These are phyloP conservation scores for Styela plicata DNA, from an alignment of 23 tunicate species.

Conservation along the genomic window DNA sequence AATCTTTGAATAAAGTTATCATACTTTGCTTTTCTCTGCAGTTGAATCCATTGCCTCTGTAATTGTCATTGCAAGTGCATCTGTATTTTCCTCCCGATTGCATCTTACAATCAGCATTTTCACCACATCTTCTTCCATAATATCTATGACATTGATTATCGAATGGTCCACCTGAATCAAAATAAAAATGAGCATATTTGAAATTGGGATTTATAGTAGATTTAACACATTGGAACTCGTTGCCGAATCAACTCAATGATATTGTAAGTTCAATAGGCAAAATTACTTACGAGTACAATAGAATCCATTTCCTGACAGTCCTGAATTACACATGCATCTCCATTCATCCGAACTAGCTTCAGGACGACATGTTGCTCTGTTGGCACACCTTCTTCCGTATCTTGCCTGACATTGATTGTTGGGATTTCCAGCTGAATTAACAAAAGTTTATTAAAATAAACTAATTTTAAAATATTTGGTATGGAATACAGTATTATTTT, in stretches of 20 bases:
- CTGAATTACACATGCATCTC: neutral
- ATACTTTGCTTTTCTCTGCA: neutral
- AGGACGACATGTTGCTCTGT: neutral
- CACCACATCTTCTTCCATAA: conserved; percentile 12
- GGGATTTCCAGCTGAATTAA: neutral
- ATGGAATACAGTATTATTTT: too few relatives aligned
- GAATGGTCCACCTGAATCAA: neutral
- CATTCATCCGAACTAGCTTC: neutral
- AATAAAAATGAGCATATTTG: too few relatives aligned
- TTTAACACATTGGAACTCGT: too few relatives aligned
- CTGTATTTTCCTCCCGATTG: neutral
- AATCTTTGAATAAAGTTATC: too few relatives aligned
- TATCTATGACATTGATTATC: conserved; percentile 16
- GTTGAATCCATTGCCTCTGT: conserved; percentile 33
- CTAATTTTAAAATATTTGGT: too few relatives aligned
- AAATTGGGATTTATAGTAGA: too few relatives aligned
- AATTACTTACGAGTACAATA: conserved; percentile 12
- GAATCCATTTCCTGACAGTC: conserved; percentile 27
- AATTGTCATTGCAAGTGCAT: conserved; percentile 14
- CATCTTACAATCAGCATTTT: neutral
- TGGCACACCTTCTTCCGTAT: conserved; percentile 7
- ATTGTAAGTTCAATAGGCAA: too few relatives aligned
- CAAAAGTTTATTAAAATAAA: too few relatives aligned
- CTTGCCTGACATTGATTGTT: conserved; percentile 3
- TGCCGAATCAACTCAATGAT: too few relatives aligned